Evolutionary conservation across 2,113 vertebrate species (phyloP).

Genomic region (Telmatochromis sp.): DNA sequence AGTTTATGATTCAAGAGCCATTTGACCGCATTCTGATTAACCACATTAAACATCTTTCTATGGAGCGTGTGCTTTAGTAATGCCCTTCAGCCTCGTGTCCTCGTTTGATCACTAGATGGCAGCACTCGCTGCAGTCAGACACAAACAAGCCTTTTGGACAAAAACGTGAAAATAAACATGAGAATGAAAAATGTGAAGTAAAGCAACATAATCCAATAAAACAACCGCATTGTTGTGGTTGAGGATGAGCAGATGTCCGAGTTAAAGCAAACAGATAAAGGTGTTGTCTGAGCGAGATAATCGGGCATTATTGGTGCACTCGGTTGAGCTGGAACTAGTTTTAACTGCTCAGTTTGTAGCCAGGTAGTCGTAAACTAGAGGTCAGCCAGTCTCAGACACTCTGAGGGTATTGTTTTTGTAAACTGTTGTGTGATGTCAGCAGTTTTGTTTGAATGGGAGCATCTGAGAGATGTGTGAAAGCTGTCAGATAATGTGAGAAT

Average conservation of each 20-base stretch:
- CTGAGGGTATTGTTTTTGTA: background rate
- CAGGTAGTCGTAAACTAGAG: background rate
- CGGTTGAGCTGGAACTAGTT: background rate
- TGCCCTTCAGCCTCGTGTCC: background rate
- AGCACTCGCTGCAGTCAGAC: background rate
- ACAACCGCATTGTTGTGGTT: background rate
- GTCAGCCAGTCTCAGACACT: background rate
- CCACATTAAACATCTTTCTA: background rate
- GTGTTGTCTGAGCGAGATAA: background rate
- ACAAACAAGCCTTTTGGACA: background rate
- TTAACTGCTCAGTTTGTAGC: background rate
- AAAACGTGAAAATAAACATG: background rate
- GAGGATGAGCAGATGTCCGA: fast-evolving
- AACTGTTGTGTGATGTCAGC: background rate
- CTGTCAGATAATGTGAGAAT: background rate
- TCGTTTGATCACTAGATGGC: background rate
- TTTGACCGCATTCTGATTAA: background rate
- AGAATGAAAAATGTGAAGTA: background rate
- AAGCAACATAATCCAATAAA: background rate
- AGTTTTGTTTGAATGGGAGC: background rate
- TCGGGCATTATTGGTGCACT: background rate
- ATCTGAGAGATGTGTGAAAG: background rate
- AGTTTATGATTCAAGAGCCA: background rate
- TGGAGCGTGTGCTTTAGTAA: background rate
- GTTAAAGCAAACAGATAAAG: background rate